Percentiles rank a stretch among this genome's conserved stretches.
Conservation (phyloP, 2,797 vertebrate genomes). For the Hafferia zeledoni region DNA sequence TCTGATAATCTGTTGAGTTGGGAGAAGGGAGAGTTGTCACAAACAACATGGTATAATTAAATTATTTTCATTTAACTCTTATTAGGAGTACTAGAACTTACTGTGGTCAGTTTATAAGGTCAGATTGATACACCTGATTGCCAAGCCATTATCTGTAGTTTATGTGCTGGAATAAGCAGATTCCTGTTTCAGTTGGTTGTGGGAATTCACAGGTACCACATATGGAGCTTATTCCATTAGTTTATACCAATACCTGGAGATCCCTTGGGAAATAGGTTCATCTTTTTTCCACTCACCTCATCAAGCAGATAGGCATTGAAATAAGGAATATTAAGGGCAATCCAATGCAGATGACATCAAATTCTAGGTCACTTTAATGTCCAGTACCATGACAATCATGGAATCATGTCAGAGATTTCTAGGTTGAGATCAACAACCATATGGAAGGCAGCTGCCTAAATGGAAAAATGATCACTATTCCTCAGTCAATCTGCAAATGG, state of each 20-base stretch:
- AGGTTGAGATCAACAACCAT: background rate
- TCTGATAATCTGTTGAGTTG: background rate
- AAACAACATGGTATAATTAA: background rate
- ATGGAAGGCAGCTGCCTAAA: conserved; percentile 15
- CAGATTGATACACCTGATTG: background rate
- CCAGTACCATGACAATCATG: background rate
- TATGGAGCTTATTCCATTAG: background rate
- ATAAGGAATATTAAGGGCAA: background rate
- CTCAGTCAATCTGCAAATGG: conserved; percentile 23
- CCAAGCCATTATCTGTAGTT: background rate
- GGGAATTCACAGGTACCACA: background rate
- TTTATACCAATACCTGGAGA: background rate
- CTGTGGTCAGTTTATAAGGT: background rate
- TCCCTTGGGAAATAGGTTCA: background rate
- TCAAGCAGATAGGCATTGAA: background rate
- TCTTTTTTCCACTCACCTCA: background rate
- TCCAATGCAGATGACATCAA: background rate
- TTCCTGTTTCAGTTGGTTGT: background rate
- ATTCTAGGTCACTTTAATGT: background rate
- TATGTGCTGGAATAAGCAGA: background rate
- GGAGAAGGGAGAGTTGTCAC: background rate
- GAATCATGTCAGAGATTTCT: background rate
- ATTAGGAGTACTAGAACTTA: background rate
- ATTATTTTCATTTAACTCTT: background rate
- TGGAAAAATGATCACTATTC: background rate